phyloP scores from a whole-genome alignment of 1,140 invertebrate species.

The Dinoponera quadriceps region DNA sequence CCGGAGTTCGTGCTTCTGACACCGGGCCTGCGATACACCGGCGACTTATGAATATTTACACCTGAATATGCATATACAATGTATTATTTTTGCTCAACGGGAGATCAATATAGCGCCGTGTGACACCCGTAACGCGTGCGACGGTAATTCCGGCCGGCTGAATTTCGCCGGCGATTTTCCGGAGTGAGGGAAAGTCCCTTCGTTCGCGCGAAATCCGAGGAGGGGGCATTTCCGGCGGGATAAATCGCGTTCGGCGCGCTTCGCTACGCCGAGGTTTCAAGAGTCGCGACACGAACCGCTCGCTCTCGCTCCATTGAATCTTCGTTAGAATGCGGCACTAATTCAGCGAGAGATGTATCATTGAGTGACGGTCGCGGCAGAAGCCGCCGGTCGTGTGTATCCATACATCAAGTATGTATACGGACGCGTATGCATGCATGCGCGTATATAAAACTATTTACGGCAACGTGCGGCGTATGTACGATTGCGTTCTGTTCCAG shows the following conservation, averaged over 20 bases:
- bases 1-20: slow-evolving; percentile 61
- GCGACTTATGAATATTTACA: slow-evolving; percentile 84
- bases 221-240: too few species aligned
- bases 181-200: too few species aligned
- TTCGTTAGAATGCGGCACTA: neutral
- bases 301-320: neutral
- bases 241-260: too few species aligned
- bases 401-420: slow-evolving; percentile 31
- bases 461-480: slow-evolving; percentile 6
- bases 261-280: too few species aligned
- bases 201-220: too few species aligned
- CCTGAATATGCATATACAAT: slow-evolving; percentile 84
- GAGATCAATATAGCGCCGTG: slow-evolving; percentile 80
- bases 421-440: neutral
- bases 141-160: too few species aligned
- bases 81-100: slow-evolving; percentile 82
- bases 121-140: too few species aligned
- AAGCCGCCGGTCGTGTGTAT: slow-evolving; percentile 11
- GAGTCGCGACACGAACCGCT: too few species aligned
- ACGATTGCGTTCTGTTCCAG: slow-evolving; percentile 55
- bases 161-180: too few species aligned
- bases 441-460: slow-evolving; percentile 28
- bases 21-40: slow-evolving; percentile 76
- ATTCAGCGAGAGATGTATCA: neutral
- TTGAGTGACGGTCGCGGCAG: neutral